phyloP scores from a whole-genome alignment of 2,113 vertebrate species.

The Dryoscopus gambensis region DNA sequence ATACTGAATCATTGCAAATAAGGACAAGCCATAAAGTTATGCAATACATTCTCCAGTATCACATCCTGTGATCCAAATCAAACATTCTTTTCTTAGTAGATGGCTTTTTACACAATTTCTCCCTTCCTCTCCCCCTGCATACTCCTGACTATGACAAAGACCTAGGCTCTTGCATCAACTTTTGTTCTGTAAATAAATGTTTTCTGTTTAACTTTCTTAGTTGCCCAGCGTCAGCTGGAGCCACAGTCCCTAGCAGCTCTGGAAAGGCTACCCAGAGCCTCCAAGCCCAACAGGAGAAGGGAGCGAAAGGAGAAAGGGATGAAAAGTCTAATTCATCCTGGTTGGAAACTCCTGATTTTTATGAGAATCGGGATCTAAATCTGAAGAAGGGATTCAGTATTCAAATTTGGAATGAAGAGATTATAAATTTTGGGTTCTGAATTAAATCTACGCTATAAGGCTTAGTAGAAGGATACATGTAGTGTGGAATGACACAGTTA shows the following conservation, averaged over 20 bases:
- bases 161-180: conserved; percentile 27
- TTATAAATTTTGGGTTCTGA: neutral
- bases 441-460: neutral
- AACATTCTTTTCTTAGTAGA: conserved; percentile 69
- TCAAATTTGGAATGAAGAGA: neutral
- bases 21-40: conserved; percentile 65
- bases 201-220: conserved; percentile 42
- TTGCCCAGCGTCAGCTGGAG: neutral
- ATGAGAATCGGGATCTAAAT: neutral
- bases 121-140: conserved; percentile 3
- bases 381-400: neutral
- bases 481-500: neutral
- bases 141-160: conserved; percentile 40
- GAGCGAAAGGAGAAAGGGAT: neutral
- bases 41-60: conserved; percentile 62
- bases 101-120: conserved; percentile 64
- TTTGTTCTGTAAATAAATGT: conserved; percentile 27
- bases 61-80: conserved; percentile 68
- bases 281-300: neutral
- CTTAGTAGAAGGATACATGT: neutral
- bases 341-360: neutral
- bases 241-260: neutral
- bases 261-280: neutral
- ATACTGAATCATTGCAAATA: conserved; percentile 68
- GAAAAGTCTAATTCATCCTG: neutral